Percentiles rank a stretch among this genome's conserved stretches.
phyloP scores from a whole-genome alignment of 2,797 vertebrate genomes.

The Leptatherina wallacei region DNA sequence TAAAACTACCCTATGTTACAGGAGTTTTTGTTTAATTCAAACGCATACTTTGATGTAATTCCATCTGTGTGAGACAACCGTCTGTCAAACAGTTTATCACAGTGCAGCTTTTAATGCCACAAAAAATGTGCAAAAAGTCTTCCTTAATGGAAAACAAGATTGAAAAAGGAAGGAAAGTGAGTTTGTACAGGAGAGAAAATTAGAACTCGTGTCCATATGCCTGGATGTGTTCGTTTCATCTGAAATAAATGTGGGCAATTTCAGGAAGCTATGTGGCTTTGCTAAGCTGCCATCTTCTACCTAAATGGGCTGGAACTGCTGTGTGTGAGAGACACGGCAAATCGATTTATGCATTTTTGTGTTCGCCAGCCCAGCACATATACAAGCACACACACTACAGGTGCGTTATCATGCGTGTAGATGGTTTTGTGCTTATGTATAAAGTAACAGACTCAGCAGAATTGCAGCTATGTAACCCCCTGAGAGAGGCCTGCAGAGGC shows the following conservation, averaged over 20 bases:
- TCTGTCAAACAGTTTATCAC: background rate
- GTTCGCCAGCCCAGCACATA: background rate
- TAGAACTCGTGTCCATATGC: constrained; percentile 14
- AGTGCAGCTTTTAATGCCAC: constrained; percentile 16
- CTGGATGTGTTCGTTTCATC: background rate
- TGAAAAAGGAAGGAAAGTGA: constrained; percentile 11
- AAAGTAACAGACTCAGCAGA: constrained; percentile 63
- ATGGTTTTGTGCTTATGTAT: constrained; percentile 18
- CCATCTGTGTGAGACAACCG: background rate
- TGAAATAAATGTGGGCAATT: constrained; percentile 54
- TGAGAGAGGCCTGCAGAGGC: constrained; percentile 46
- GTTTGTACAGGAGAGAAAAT: constrained; percentile 22
- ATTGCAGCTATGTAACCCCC: constrained; percentile 31
- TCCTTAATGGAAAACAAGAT: background rate
- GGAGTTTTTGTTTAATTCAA: background rate
- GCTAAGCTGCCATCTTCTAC: constrained; percentile 58
- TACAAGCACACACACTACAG: background rate
- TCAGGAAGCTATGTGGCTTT: constrained; percentile 39
- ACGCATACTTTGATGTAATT: background rate
- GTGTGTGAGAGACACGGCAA: constrained; percentile 7
- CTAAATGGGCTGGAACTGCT: constrained; percentile 38
- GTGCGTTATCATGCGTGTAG: background rate
- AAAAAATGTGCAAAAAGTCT: background rate
- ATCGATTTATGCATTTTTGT: background rate
- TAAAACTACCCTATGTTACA: too few relatives aligned